Base-by-base conservation (phyloP, 2,888 invertebrate species). In the Atethmia centrago region DNA sequence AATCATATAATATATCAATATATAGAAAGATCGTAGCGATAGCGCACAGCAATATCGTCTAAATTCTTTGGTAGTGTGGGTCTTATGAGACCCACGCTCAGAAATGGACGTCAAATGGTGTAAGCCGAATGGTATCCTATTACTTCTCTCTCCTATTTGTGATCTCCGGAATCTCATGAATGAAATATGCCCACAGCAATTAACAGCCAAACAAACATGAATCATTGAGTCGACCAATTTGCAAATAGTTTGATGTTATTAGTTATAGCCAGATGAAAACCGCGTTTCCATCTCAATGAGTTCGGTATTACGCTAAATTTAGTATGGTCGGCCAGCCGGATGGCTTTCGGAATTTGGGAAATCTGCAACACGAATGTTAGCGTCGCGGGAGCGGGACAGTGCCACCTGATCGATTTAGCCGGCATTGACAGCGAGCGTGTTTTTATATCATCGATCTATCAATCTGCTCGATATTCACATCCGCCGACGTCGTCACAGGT, bases 371-470 rank as follows among this genome's bases (percentile, higher is more conserved):
- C 77, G 80, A 71, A 75, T 75, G 77, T 71, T 63, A 53, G 74
- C 68, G 71, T 72, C 73, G 81, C 75, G 71, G 58, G 85, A 87
- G 79, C 79, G 80, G 80, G 87, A 86, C 82, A 74, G 82, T 76
- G 78, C 71, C 83, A 85, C 68, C 78, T 79, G 82, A 80, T 81
- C 77, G 82, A 87, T 85, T 83, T 84, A 82, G 81, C 59, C 83
- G 87, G 84, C 85, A 92, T 92, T 89, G 91, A 91, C 89, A 88
- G 74, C 88, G 86, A 87, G 84, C 85, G 47, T 82, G 87, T 79
- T 83, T 87, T 80, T 85, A 82, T 86, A 86, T 82, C 88, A 87
- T 84, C 83, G 85, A 89, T 90, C 87, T 85, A 88, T 88, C 87
- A 86, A 85, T 85, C 75, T 84, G 78, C 83, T 88, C 83, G 76